Evolutionary conservation across 2,113 vertebrate genomes (phyloP).

Genomic region (Neoarius graeffei): DNA sequence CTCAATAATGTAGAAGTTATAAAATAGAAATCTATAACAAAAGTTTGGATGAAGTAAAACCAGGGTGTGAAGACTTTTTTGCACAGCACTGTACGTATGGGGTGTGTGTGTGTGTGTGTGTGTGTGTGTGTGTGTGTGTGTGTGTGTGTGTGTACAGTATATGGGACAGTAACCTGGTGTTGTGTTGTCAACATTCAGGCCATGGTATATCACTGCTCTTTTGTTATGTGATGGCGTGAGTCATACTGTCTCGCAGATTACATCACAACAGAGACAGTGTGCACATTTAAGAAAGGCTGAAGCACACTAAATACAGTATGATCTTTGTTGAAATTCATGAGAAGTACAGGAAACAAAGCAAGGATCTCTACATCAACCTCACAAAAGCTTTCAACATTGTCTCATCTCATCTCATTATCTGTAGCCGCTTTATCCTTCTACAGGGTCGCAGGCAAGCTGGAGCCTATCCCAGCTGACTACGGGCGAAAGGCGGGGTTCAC

Average conservation of each 20-base stretch:
- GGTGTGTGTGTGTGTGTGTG: too few species aligned
- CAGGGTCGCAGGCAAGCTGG: too few species aligned
- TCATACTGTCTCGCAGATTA: not conserved
- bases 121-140: too few species aligned
- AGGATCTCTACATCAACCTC: not conserved
- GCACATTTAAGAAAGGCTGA: not conserved
- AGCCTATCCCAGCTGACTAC: too few species aligned
- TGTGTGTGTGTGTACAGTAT: not conserved
- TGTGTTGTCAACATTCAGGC: not conserved
- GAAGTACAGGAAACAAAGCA: not conserved
- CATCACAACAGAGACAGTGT: not conserved
- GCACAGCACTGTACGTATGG: too few species aligned
- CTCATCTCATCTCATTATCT: too few species aligned
- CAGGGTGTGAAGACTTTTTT: too few species aligned
- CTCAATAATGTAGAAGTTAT: too few species aligned
- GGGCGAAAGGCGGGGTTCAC: too few species aligned
- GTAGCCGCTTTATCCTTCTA: too few species aligned
- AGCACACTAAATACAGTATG: not conserved
- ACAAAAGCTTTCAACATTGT: not conserved
- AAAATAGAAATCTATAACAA: too few species aligned
- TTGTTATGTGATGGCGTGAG: not conserved
- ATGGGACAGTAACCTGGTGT: not conserved
- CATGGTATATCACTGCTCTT: not conserved
- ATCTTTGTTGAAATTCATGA: not conserved
- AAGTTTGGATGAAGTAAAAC: too few species aligned